A percentile compares a stretch with the other conserved stretches of the same genome.
phyloP scores from a whole-genome alignment of 2,113 vertebrate genomes.

The Psettodes erumei region DNA sequence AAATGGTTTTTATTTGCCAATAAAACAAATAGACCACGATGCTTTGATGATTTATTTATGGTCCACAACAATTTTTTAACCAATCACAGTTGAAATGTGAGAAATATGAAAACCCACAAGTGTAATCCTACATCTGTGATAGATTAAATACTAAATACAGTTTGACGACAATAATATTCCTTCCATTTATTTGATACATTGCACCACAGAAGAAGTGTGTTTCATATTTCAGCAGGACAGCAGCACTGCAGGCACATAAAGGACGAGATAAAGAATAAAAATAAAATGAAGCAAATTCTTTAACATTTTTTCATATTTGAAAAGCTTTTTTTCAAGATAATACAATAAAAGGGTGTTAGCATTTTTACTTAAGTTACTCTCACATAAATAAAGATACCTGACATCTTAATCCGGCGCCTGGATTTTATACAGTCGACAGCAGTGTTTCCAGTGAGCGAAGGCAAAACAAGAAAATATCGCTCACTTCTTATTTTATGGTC shows the following conservation, averaged over 20 bases:
- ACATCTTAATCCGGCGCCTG: neutral
- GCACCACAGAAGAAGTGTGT: neutral
- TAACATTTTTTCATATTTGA: constrained; percentile 10
- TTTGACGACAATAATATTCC: constrained; percentile 2
- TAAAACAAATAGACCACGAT: constrained; percentile 28
- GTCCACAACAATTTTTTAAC: constrained; percentile 3
- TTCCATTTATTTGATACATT: constrained; percentile 2
- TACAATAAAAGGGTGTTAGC: constrained; percentile 3
- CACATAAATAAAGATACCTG: constrained; percentile 9
- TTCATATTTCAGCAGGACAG: constrained; percentile 8
- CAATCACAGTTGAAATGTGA: constrained; percentile 7
- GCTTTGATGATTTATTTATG: constrained; percentile 43
- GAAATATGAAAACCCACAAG: neutral
- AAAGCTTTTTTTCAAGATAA: constrained; percentile 20
- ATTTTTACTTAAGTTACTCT: constrained; percentile 26
- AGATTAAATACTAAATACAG: constrained; percentile 1
- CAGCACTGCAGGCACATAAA: constrained; percentile 11
- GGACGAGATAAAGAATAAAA: neutral
- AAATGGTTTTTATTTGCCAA: constrained; percentile 7
- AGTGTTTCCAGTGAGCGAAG: neutral
- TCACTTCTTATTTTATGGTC: neutral
- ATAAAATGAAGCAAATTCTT: neutral
- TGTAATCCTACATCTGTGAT: constrained; percentile 20
- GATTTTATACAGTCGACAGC: neutral
- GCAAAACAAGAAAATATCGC: neutral